A percentile compares a stretch with the other conserved stretches of the same genome.
These are phyloP conservation scores for Pteropus rufus DNA, from an alignment of 2,797 vertebrate species.

Conservation along the genomic window DNA sequence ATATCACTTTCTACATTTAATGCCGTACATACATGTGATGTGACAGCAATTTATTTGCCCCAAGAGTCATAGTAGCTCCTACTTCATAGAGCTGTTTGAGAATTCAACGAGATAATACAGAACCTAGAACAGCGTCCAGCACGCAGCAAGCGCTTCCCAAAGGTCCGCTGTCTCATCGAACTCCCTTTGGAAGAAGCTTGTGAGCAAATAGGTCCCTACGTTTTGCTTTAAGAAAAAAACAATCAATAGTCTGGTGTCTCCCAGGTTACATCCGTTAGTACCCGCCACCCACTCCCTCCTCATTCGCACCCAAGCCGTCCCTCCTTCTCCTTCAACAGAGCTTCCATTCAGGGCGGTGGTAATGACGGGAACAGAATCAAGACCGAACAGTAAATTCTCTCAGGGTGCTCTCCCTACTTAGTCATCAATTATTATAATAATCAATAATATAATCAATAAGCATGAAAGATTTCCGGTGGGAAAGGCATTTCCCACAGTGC, in stretches of 20 bases:
- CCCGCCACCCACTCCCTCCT: not conserved
- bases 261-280: not conserved
- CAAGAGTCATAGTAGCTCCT: not conserved
- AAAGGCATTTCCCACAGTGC: not conserved
- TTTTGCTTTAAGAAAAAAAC: not conserved
- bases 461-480: not conserved
- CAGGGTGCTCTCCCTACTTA: not conserved
- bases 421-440: not conserved
- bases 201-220: no score
- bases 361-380: not conserved
- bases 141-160: not conserved
- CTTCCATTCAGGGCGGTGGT: not conserved
- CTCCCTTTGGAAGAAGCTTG: not conserved
- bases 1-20: no score
- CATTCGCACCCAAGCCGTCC: rapidly evolving
- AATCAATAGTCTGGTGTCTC: not conserved
- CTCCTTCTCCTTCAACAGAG: not conserved
- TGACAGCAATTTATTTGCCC: not conserved
- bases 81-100: not conserved
- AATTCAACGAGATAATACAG: not conserved
- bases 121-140: no score
- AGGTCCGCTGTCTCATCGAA: not conserved
- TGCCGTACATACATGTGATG: no score
- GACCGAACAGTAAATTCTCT: not conserved
- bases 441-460: not conserved